Evolutionary conservation across 1,140 invertebrate species (phyloP).

Genomic region (Babylonia areolata): DNA sequence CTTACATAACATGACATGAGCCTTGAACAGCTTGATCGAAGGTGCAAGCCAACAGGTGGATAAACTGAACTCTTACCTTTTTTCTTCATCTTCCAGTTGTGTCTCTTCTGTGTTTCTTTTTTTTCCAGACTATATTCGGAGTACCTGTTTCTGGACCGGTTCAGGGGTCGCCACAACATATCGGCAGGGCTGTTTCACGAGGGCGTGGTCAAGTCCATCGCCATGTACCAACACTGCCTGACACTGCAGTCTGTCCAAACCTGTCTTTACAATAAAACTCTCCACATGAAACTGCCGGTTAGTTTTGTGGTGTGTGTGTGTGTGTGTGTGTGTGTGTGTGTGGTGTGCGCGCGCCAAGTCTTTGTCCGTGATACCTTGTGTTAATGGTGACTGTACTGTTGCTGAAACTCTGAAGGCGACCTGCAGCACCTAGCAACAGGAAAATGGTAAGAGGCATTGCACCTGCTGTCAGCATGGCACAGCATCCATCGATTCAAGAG

Average conservation of each 20-base stretch:
- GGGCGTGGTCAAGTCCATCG: constrained; percentile 46
- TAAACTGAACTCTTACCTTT: no score
- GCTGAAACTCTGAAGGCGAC: no score
- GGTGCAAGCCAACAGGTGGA: no score
- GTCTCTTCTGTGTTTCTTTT: no score
- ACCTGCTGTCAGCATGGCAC: no score
- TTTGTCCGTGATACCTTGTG: not conserved
- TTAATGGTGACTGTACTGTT: no score
- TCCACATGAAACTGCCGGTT: constrained; percentile 51
- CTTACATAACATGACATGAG: no score
- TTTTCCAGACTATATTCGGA: constrained; percentile 57
- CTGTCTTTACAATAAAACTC: constrained; percentile 52
- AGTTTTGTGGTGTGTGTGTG: not conserved
- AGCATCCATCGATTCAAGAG: no score
- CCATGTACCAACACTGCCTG: constrained; percentile 43
- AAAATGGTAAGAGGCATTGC: no score
- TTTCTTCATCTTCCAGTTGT: no score
- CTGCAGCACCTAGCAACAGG: no score
- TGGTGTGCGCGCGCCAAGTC: not conserved
- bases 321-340: not conserved
- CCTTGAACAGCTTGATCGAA: no score
- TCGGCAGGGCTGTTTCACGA: constrained; percentile 47
- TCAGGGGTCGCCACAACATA: constrained; percentile 36
- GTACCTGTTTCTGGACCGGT: constrained; percentile 54
- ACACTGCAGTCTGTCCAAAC: not conserved